Evolutionary conservation across 1,140 invertebrate species (phyloP), one percentile per base, ranked within the genome.

Genomic region (Camponotus pennsylvanicus): DNA sequence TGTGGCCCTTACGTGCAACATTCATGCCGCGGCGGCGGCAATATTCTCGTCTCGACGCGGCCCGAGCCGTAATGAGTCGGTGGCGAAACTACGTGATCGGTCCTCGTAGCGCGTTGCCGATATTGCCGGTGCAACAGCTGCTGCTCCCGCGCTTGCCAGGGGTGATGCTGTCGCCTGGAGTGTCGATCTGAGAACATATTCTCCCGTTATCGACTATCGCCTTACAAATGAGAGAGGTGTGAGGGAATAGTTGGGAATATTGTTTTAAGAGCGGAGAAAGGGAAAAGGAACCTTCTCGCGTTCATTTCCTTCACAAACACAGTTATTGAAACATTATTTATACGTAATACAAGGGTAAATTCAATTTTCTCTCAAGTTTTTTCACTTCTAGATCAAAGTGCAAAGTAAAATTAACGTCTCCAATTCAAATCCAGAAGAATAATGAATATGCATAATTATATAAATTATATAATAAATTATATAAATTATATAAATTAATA

Each of bases 41-140:
- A 83, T 91, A 93, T 92, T 77, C 89, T 92, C 57, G 90, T 93
- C 89, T 93, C 92, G 42, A 92, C 88, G 61, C 92, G 90, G 64
- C 89, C 92, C 71, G 89, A 75, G 13, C 86, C 88, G 67, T 93
- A 92, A 85, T 80, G 86, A 87, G 86, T 80, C 71, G 88, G 52
- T 34, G 87, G 86, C 45, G 88, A 83, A 63, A 86, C 52, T 80
- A 80, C 79, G 82, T 89, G 91, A 88, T 91, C 92, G 70, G 85
- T 91, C 87, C 90, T 92, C 61, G 90, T 88, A 52, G 90, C 82
- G 40, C 84, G 90, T 37, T 84, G 82, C 42, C 86, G 84, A 55
- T 87, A 71, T 84, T 88, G 78, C 15, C 63, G 63, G 0, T 85
- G 80, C 27, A 37, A 49, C 66, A 89, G 82, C 57, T 90, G 91